phyloP scores from a whole-genome alignment of 2,797 vertebrate species.

The Coluber constrictor region DNA sequence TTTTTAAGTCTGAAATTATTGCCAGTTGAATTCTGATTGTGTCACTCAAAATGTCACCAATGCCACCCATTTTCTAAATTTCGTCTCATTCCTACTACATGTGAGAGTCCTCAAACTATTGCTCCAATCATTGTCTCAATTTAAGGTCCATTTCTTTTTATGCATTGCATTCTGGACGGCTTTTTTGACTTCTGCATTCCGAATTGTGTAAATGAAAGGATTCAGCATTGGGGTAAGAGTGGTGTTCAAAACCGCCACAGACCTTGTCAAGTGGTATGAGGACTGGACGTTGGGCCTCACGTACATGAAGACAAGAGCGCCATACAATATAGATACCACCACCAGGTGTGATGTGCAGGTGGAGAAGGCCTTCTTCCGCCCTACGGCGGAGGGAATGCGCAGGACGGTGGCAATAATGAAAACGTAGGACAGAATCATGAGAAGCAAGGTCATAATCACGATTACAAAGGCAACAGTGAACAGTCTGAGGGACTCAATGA shows the following conservation, averaged over 20 bases:
- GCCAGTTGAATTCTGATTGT: background rate
- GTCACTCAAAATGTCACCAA: background rate
- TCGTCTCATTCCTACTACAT: background rate
- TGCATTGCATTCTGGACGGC: slow-evolving; percentile 35
- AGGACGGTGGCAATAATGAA: slow-evolving; percentile 52
- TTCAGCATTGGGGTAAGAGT: slow-evolving; percentile 56
- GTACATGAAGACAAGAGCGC: slow-evolving; percentile 58
- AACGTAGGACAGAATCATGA: slow-evolving; percentile 48
- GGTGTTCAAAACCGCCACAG: slow-evolving; percentile 52
- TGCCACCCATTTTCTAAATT: background rate
- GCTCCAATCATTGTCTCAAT: background rate
- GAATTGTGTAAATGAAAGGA: slow-evolving; percentile 55
- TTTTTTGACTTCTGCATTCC: slow-evolving; percentile 54
- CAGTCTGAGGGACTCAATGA: slow-evolving; percentile 43
- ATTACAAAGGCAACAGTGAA: slow-evolving; percentile 23
- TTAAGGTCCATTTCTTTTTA: background rate
- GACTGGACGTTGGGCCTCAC: slow-evolving; percentile 41
- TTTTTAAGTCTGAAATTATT: background rate
- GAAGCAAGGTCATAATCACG: slow-evolving; percentile 37
- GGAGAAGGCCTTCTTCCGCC: slow-evolving; percentile 57
- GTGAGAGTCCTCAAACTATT: background rate
- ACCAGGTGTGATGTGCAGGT: slow-evolving; percentile 59
- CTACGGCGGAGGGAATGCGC: slow-evolving; percentile 43
- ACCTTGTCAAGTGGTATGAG: slow-evolving; percentile 40
- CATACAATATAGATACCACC: slow-evolving; percentile 58